Base-by-base conservation (phyloP, 2,888 invertebrate genomes). In the Archips crataeganus region DNA sequence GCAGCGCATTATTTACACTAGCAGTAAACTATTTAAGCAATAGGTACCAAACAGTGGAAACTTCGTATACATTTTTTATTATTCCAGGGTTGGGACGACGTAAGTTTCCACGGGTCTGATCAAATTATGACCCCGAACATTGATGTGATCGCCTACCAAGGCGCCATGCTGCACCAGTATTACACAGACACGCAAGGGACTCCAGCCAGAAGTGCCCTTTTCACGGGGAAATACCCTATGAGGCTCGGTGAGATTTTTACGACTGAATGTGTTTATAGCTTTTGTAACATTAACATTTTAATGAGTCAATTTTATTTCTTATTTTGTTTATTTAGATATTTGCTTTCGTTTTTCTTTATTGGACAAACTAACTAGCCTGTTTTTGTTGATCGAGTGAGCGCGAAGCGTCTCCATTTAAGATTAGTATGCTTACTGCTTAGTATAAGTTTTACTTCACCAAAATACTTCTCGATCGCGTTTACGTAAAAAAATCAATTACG, bases 101-200 rank as follows among this genome's bases (percentile, higher is more conserved):
- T 98, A 10, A 96, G 98, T 80, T 98, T 97, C 84, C 98, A 98
- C 82, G 98, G 98, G 0, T 97, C 97, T 0, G 94, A 96, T 81
- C 97, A 98, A 90, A 97, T 98, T 81, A 95, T 97, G 73, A 98
- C 98, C 0, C 98, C 98, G 0, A 98, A 98, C 87, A 97, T 98
- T 72, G 98, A 98, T 89, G 96, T 96, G 10, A 85, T 98, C 73
- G 98, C 97, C 0, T 97, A 97, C 87, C 96, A 97, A 83, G 98
- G 98, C 3, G 94, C 97, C 47, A 96, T 98, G 75, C 90, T 98
- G 59, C 96, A 98, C 83, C 96, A 96, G 80, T 97, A 97, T 84
- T 98, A 98, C 85, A 97, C 96, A 0, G 96, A 97, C 75, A 96
- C 97, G 0, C 95, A 96, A 45, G 97, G 98, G 81, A 97, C 97